Percentiles rank a stretch among this genome's conserved stretches.
Evolutionary conservation across 2,797 vertebrate species (phyloP).

Genomic region (Eospalax fontanierii): DNA sequence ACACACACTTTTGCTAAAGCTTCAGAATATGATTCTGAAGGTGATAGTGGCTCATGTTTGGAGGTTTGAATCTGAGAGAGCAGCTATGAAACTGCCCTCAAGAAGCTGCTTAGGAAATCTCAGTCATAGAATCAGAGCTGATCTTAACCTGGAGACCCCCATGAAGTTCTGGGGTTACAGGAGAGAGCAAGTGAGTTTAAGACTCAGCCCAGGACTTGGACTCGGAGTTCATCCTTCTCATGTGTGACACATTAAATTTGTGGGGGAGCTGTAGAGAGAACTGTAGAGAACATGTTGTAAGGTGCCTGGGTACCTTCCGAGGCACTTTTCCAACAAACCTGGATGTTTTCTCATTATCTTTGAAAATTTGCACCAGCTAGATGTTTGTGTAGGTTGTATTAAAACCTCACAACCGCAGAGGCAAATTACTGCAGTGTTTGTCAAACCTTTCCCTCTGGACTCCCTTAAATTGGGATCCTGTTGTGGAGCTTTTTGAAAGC

Average conservation of each 20-base stretch:
- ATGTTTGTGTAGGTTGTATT: background rate
- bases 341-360: background rate
- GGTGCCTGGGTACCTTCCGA: background rate
- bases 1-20: background rate
- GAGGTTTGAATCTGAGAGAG: background rate
- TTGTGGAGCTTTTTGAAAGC: conserved; percentile 5
- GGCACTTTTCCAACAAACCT: background rate
- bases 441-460: background rate
- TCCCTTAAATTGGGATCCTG: conserved; percentile 60
- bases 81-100: background rate
- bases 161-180: background rate
- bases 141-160: background rate
- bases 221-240: background rate
- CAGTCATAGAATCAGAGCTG: background rate
- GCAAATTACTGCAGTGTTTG: conserved; percentile 3
- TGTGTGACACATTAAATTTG: background rate
- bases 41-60: background rate
- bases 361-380: background rate
- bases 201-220: background rate
- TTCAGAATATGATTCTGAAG: background rate
- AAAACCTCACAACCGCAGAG: background rate
- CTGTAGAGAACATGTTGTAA: too few relatives aligned
- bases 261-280: background rate
- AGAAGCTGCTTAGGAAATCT: background rate
- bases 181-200: background rate